These are phyloP conservation scores for Chorisops tibialis DNA, from an alignment of 2,888 invertebrate species.

Conservation along the genomic window DNA sequence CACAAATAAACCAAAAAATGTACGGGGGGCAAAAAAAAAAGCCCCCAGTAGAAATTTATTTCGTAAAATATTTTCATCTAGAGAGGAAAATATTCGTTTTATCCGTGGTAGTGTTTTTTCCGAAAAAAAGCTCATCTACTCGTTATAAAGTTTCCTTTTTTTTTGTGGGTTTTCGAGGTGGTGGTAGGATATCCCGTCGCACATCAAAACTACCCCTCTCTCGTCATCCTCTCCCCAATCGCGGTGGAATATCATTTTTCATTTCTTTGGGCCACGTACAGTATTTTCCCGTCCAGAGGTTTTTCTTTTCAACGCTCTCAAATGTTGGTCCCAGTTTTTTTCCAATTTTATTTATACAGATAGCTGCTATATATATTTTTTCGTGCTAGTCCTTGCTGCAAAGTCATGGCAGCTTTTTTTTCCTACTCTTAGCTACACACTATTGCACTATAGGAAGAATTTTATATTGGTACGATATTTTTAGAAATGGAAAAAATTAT, in stretches of 20 bases:
- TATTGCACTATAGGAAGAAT: no score
- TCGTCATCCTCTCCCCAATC: background rate
- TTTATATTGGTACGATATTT: no score
- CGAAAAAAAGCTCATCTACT: constrained; percentile 14
- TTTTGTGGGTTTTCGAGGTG: constrained; percentile 1
- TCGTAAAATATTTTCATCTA: no score
- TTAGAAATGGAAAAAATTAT: no score
- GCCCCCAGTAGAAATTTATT: no score
- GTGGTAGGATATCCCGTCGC: background rate
- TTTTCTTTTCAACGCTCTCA: background rate
- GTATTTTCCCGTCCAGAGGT: constrained; percentile 4
- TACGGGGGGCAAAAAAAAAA: no score
- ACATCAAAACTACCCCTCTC: background rate
- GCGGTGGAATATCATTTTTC: constrained; percentile 14
- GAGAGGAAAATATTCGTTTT: constrained; percentile 7
- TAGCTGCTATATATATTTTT: no score
- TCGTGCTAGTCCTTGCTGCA: no score
- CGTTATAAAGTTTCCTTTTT: constrained; percentile 13
- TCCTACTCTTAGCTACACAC: no score
- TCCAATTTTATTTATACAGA: no score
- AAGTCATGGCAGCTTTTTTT: no score
- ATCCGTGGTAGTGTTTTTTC: constrained; percentile 4
- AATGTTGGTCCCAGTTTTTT: constrained; percentile 7
- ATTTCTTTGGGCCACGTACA: constrained; percentile 20
- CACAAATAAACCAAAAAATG: no score